These are phyloP conservation scores for Hirundo rustica DNA, from an alignment of 2,797 vertebrate genomes.

Conservation along the genomic window DNA sequence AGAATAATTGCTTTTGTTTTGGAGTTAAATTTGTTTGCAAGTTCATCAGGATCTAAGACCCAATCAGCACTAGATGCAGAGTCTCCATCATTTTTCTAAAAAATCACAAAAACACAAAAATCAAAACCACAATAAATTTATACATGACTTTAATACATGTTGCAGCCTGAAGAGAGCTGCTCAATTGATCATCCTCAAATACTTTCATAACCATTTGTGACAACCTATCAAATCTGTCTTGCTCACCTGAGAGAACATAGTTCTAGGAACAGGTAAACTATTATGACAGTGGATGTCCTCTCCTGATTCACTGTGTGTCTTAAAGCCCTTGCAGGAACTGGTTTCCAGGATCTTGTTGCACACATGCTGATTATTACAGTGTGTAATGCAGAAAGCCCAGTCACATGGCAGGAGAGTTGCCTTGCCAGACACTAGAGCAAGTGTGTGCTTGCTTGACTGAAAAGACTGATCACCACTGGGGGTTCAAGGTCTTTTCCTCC, in stretches of 20 bases:
- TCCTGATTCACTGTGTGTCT: background rate
- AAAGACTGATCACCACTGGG: background rate
- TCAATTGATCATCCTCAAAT: background rate
- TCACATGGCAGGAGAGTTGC: background rate
- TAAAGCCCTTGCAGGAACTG: background rate
- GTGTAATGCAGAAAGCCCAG: background rate
- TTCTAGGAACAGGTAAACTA: background rate
- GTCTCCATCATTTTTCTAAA: conserved; percentile 79
- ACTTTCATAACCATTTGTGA: background rate
- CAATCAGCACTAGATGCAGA: conserved; percentile 85
- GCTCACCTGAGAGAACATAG: background rate
- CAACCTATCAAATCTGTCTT: background rate
- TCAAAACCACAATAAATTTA: background rate
- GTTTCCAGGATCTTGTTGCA: background rate
- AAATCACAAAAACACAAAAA: background rate
- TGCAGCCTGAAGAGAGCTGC: background rate
- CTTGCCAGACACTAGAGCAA: background rate
- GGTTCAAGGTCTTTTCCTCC: background rate
- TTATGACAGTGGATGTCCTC: background rate
- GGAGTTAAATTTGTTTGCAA: conserved; percentile 90
- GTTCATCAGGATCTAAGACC: conserved; percentile 87
- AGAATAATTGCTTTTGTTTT: conserved; percentile 95
- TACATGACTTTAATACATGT: background rate
- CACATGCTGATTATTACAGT: background rate
- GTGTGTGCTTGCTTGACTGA: background rate